Evolutionary conservation across 2,113 vertebrate genomes (phyloP).

Genomic region (Uria lomvia): DNA sequence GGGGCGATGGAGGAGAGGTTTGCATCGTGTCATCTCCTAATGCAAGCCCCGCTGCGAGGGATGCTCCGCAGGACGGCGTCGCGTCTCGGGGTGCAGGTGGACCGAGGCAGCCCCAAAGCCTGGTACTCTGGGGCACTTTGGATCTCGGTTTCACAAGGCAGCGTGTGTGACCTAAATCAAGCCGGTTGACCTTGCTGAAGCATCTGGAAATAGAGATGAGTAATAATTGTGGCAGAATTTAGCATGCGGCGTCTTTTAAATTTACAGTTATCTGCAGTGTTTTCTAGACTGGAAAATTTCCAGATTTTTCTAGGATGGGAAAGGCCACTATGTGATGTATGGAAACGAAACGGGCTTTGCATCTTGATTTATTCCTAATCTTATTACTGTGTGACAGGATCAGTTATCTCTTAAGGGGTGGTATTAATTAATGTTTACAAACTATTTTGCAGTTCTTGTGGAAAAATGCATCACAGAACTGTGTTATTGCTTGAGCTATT

Average conservation of each 20-base stretch:
- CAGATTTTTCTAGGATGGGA: background rate
- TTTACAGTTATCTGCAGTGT: background rate
- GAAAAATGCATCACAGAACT: background rate
- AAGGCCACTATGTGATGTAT: background rate
- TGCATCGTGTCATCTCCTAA: background rate
- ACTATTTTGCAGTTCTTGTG: background rate
- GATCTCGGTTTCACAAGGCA: background rate
- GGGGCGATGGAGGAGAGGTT: background rate
- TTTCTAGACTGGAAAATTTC: background rate
- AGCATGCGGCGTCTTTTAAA: background rate
- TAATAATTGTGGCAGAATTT: background rate
- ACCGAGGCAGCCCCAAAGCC: background rate
- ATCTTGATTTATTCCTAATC: slow-evolving; percentile 16
- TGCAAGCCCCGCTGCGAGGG: background rate
- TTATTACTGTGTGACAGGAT: background rate
- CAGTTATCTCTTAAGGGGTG: slow-evolving; percentile 1
- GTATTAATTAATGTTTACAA: slow-evolving; percentile 43
- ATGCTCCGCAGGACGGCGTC: background rate
- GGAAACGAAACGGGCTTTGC: background rate
- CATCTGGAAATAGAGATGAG: background rate
- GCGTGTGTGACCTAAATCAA: background rate
- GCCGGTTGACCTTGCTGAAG: background rate
- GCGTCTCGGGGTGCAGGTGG: background rate
- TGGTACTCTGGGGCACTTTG: background rate
- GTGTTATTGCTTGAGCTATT: background rate